These are phyloP conservation scores for Tarsius wallacei DNA, from an alignment of 2,797 vertebrate genomes.

Conservation along the genomic window DNA sequence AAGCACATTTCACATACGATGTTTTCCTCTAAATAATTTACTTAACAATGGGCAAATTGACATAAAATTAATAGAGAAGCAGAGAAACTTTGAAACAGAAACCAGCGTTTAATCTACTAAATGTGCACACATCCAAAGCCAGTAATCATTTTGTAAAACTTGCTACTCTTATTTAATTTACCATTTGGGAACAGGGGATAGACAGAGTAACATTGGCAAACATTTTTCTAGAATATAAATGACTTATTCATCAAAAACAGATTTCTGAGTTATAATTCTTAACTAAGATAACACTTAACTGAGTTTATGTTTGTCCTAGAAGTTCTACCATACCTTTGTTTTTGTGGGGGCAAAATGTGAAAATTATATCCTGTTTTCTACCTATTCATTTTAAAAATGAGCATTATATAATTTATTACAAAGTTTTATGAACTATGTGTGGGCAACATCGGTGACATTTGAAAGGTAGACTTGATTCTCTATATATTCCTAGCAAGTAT, in stretches of 20 bases:
- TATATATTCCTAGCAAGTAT: not conserved
- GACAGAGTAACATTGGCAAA: not conserved
- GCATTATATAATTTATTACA: not conserved
- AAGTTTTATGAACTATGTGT: not conserved
- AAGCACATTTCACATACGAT: conserved; percentile 12
- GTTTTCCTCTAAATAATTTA: not conserved
- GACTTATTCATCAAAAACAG: conserved; percentile 1
- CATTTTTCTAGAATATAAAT: conserved; percentile 2
- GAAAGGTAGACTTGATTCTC: not conserved
- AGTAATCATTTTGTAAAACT: not conserved
- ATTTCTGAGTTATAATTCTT: conserved; percentile 2
- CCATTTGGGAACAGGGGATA: not conserved
- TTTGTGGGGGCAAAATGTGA: not conserved
- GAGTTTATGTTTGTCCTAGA: not conserved
- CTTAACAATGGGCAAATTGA: not conserved
- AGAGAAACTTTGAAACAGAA: conserved; percentile 21
- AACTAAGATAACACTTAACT: not conserved
- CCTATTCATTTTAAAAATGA: conserved; percentile 2
- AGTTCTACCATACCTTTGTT: not conserved
- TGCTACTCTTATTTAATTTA: not conserved
- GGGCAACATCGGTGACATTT: not conserved
- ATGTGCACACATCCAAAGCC: not conserved
- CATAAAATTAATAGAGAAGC: not conserved
- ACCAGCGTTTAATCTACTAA: not conserved
- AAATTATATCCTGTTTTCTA: not conserved